These are phyloP conservation scores for Heliconius nattereri DNA, from an alignment of 1,140 invertebrate species.

Conservation along the genomic window DNA sequence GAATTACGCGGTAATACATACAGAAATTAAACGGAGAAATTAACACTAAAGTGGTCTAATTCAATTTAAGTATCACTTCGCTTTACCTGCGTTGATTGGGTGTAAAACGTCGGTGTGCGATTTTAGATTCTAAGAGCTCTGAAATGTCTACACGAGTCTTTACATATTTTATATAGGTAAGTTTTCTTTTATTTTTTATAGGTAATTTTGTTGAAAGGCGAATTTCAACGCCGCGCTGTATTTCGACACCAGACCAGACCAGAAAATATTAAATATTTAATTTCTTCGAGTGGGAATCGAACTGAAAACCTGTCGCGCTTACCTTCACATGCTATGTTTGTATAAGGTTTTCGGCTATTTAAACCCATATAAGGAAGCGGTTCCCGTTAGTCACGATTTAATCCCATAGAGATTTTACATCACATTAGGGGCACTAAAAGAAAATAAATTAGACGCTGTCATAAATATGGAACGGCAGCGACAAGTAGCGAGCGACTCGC, in stretches of 20 bases:
- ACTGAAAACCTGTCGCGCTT: no score
- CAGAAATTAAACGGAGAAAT: slow-evolving; percentile 37
- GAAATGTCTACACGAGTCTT: background rate
- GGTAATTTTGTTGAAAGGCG: no score
- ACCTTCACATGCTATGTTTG: no score
- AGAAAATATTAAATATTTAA: no score
- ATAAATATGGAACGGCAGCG: slow-evolving; percentile 25
- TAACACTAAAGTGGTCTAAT: slow-evolving; percentile 38
- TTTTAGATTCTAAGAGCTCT: background rate
- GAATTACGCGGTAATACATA: slow-evolving; percentile 32
- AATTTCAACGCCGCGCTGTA: no score
- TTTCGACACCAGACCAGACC: no score
- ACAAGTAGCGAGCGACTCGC: slow-evolving; percentile 38
- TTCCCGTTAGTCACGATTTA: background rate
- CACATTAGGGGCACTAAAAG: slow-evolving; percentile 9
- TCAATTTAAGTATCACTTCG: slow-evolving; percentile 30
- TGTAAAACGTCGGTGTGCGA: background rate
- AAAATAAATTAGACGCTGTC: slow-evolving; percentile 20
- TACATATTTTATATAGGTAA: background rate
- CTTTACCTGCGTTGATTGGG: slow-evolving; percentile 14
- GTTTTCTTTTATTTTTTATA: background rate
- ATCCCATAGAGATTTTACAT: background rate
- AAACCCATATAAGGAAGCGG: background rate
- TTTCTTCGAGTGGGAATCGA: no score
- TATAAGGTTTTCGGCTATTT: no score